Percentiles rank a stretch among this genome's conserved stretches.
Conservation (phyloP, 2,797 vertebrate genomes). For the Sorex maritimensis region DNA sequence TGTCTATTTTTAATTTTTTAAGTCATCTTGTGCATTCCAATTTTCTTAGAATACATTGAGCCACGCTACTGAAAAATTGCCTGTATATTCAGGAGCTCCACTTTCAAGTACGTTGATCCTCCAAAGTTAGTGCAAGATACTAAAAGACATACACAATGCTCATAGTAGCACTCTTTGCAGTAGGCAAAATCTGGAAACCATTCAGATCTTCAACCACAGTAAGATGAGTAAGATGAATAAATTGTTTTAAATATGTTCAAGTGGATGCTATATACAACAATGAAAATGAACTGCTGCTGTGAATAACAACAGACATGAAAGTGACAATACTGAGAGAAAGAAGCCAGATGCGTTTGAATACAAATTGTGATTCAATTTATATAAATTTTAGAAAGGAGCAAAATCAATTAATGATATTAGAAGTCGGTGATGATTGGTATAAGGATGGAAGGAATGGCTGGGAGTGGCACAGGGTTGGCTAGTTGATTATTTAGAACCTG, state of each 20-base stretch:
- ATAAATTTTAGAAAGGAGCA: not conserved
- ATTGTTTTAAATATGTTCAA: not conserved
- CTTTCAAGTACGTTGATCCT: not conserved
- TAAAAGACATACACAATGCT: not conserved
- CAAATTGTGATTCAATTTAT: not conserved
- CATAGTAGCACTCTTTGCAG: not conserved
- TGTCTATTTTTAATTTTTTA: not conserved
- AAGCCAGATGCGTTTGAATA: not conserved
- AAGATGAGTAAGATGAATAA: not conserved
- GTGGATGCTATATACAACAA: not conserved
- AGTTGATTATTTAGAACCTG: not conserved
- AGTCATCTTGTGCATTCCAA: not conserved
- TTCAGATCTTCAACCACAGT: not conserved
- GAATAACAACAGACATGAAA: not conserved
- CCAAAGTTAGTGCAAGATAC: not conserved
- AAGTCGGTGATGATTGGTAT: not conserved
- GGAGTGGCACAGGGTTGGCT: too few relatives aligned
- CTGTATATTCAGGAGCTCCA: not conserved
- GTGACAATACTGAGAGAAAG: not conserved
- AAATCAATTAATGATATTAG: not conserved
- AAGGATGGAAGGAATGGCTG: not conserved
- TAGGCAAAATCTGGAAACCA: slow-evolving; percentile 3
- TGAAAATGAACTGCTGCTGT: not conserved
- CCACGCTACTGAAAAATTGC: not conserved
- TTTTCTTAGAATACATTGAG: slow-evolving; percentile 24